Evolutionary conservation across 2,113 vertebrate species (phyloP), one percentile per base, ranked within the genome.

Genomic region (Pituophis catenifer): DNA sequence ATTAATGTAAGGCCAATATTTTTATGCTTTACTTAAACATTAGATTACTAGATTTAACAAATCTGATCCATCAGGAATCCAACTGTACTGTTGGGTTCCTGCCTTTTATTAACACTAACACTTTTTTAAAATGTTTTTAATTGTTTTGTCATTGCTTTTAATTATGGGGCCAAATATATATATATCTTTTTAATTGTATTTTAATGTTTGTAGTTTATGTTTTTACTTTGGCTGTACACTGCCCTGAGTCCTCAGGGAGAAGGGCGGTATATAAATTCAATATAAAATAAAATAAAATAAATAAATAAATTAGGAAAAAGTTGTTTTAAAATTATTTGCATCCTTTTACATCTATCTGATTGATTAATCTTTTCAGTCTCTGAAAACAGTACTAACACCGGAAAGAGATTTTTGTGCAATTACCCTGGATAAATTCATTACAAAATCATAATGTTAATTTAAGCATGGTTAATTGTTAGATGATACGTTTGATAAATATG

Each of bases 381-480:
- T 94, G 92, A 91, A 96, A 94, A 15, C 88, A 53, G 87, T 96
- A 96, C 92, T 94, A 93, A 96, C 95, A 94, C 23, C 93, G 94
- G 26, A 15, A 89, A 90, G 91, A 94, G 92, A 95, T 94, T 92
- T 94, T 92, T 95, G 93, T 96, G 94, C 75, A 95, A 94, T 94
- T 94, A 89, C 86, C 65, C 89, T 94, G 93, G 94, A 86, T 57
- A 94, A 95, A 96, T 96, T 94, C 85, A 93, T 95, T 95, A 94
- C 86, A 95, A 94, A 96, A 95, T 92, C 90, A 93, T 96, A 94
- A 93, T n/a, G 26, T 91, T 93, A 91, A 92, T 9, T 94, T 91
- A 94, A 95, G 94, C 90, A 93, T n/a, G 33, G 44, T 95, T 96
- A 96, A 96, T 94, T 96, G 85, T 96, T 96, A 91, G 59, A 93